Base-by-base conservation (phyloP, 2,888 invertebrate genomes). In the Anticlea derivata region DNA sequence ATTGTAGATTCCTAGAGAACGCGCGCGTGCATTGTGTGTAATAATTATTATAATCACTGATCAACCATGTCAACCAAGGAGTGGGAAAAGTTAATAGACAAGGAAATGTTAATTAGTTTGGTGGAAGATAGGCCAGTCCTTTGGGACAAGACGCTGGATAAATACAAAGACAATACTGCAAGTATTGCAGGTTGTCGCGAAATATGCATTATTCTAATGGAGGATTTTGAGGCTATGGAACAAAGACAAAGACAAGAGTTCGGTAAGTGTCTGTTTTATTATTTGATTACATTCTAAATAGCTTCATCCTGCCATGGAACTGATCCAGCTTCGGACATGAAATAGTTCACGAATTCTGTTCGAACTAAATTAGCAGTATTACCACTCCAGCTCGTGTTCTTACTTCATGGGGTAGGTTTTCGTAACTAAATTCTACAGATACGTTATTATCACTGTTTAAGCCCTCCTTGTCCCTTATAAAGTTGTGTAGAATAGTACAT, bases 401-500 rank as follows among this genome's bases (percentile, higher is more conserved):
- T 52, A 24, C 52, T 24, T 52, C 52, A 52, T 47, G 30, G 35
- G 52, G 52, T 50, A 50, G 50, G 54, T 24, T 55, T 33, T 50
- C 33, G 44, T 33, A 50, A 50, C 20, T 7, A 44, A 50, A 50
- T 50, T 31, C 44, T 50, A 50, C 54, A 50, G 50, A 55, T 55
- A 31, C 50, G 37, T 43, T 55, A 31, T 55, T 50, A 31, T 12
- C 50, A 55, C 33, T 31, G 29, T 50, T 55, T 47, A 26, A 49
- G 47, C 51, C 49, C 43, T 48, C 54, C 13, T 54, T 56, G 12
- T 59, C 40, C 41, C 43, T 55, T 48, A 53, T 11, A 52, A 58
- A 55, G 45, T 59, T 59, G 53, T 59, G 58, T 48, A 59, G 50
- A 46, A 59, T 43, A 22, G 54, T 54, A 43, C 53, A 47, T 43